Percentiles rank a stretch among this genome's conserved stretches.
phyloP scores from a whole-genome alignment of 2,113 vertebrate genomes.

The Cephalopholis sonnerati region DNA sequence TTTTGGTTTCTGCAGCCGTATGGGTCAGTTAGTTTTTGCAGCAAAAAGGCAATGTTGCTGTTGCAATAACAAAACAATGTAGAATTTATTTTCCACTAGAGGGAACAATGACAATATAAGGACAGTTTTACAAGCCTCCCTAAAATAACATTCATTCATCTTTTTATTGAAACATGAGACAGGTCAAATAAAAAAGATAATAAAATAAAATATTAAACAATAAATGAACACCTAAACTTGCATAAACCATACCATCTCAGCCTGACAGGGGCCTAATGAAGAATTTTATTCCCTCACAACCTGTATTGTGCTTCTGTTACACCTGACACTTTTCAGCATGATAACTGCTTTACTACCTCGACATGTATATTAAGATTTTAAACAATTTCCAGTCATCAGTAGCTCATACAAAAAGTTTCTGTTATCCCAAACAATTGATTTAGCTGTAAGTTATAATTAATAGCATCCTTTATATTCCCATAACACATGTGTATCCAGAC shows the following conservation, averaged over 20 bases:
- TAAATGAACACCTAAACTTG: neutral
- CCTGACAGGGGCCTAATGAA: neutral
- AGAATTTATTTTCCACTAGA: slow-evolving; percentile 11
- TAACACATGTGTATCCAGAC: neutral
- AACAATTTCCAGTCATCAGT: slow-evolving; percentile 66
- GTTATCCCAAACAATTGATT: slow-evolving; percentile 6
- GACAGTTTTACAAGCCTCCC: neutral
- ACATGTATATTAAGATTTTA: slow-evolving; percentile 30
- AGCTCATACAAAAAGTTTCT: slow-evolving; percentile 41
- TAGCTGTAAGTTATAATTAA: slow-evolving; percentile 17
- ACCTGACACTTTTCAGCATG: too few relatives aligned
- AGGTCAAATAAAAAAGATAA: neutral
- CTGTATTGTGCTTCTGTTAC: too few relatives aligned
- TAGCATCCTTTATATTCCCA: slow-evolving; percentile 22
- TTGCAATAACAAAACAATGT: neutral
- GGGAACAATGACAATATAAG: slow-evolving; percentile 4
- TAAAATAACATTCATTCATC: slow-evolving; percentile 5
- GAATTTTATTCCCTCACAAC: too few relatives aligned
- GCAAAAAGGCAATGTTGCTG: slow-evolving; percentile 2
- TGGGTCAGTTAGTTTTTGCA: neutral
- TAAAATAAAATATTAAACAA: neutral
- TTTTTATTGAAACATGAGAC: neutral
- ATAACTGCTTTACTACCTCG: slow-evolving; percentile 57
- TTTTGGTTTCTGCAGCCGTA: neutral
- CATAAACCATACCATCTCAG: neutral